phyloP scores from a whole-genome alignment of 1,140 invertebrate species.

The Solenopsis invicta region DNA sequence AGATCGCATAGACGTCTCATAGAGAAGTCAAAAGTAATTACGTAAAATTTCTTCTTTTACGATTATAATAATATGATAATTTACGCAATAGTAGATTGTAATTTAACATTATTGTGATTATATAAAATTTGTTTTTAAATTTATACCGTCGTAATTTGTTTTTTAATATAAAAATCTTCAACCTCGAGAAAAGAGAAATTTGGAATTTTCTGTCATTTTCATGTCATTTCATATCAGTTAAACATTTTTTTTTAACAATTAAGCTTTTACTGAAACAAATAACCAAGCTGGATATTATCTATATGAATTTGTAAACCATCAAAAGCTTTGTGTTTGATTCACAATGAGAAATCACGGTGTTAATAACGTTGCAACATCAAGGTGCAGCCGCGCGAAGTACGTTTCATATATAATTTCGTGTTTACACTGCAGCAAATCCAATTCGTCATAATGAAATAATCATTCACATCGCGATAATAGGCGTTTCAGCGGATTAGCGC shows the following conservation, averaged over 20 bases:
- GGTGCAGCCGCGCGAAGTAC: neutral
- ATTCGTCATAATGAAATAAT: constrained; percentile 47
- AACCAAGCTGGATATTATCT: neutral
- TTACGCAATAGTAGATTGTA: neutral
- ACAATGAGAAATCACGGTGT: neutral
- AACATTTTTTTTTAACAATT: neutral
- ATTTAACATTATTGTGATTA: neutral
- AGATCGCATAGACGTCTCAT: neutral
- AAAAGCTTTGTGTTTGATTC: neutral
- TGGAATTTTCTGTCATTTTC: neutral
- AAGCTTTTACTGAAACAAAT: neutral
- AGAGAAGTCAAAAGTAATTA: neutral
- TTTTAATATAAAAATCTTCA: neutral
- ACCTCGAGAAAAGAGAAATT: neutral
- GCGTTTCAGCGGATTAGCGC: neutral
- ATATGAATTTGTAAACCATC: neutral
- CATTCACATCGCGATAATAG: neutral
- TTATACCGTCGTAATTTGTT: neutral
- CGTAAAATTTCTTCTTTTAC: neutral
- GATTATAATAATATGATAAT: neutral
- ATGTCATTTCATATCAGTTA: neutral
- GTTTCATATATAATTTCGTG: constrained; percentile 1
- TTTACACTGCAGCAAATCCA: constrained; percentile 10
- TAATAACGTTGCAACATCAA: constrained; percentile 26
- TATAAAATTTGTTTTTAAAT: neutral